A percentile compares a stretch with the other conserved stretches of the same genome.
Conservation (phyloP, 2,797 vertebrate genomes). For the Sebastes miniatus region DNA sequence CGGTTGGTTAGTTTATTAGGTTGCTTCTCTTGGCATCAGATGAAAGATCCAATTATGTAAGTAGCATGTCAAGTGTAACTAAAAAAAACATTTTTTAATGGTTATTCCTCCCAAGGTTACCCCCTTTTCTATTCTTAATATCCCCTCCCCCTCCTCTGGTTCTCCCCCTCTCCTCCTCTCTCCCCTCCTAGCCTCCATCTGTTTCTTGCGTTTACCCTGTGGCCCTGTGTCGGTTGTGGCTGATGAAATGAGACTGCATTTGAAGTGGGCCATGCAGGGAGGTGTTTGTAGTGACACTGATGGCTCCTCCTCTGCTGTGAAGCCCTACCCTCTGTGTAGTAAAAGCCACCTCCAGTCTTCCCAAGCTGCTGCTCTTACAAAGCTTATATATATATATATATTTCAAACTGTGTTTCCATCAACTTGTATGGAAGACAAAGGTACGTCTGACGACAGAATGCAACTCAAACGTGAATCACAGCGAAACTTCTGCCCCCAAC, state of each 20-base stretch:
- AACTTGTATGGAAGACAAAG: conserved; percentile 42
- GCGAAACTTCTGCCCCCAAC: conserved; percentile 44
- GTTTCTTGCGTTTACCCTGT: conserved; percentile 73
- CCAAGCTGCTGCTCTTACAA: conserved; percentile 26
- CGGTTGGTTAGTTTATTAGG: conserved; percentile 29
- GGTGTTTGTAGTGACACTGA: conserved; percentile 69
- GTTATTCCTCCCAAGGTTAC: conserved; percentile 22
- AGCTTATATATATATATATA: neutral
- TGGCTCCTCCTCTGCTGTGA: conserved; percentile 53
- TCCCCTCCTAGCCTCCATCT: conserved; percentile 66
- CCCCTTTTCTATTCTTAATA: conserved; percentile 3
- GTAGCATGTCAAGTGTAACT: neutral
- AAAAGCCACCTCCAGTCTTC: conserved; percentile 30
- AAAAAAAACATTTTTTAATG: conserved; percentile 16
- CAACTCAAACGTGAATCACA: conserved; percentile 49
- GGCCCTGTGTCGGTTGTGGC: conserved; percentile 60
- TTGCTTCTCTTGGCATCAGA: conserved; percentile 17
- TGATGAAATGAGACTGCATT: conserved; percentile 72
- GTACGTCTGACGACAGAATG: conserved; percentile 59
- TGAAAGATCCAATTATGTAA: conserved; percentile 3
- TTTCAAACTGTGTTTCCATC: conserved; percentile 22
- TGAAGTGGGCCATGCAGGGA: conserved; percentile 68
- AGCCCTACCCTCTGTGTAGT: conserved; percentile 44
- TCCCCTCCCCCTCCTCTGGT: conserved; percentile 9
- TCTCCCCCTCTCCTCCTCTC: conserved; percentile 21